phyloP scores from a whole-genome alignment of 2,888 invertebrate species.

The Napeogenes sylphis region DNA sequence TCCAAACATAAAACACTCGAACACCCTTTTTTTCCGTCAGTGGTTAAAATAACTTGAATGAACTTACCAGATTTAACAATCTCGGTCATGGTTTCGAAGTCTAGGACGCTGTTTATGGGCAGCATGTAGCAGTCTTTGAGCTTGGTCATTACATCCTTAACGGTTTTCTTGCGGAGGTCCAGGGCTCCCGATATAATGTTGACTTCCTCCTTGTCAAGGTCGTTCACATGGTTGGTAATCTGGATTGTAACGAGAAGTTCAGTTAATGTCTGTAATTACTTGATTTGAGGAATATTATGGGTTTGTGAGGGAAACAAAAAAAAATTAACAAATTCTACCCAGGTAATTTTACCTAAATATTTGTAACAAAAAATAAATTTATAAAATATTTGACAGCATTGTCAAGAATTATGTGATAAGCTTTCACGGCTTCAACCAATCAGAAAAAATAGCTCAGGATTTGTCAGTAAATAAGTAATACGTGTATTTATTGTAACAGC shows the following conservation, averaged over 20 bases:
- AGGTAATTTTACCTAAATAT: too few species aligned
- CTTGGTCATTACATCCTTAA: conserved; percentile 96
- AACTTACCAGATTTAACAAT: conserved; percentile 92
- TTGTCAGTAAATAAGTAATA: too few species aligned
- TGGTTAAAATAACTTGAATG: not conserved
- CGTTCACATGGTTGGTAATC: conserved; percentile 93
- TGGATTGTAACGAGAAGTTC: conserved; percentile 43
- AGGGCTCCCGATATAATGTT: conserved; percentile 98
- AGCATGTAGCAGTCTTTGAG: conserved; percentile 98
- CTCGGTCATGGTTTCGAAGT: conserved; percentile 97
- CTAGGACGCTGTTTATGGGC: conserved; percentile 90
- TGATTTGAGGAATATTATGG: not conserved
- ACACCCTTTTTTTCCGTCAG: too few species aligned
- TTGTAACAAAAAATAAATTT: too few species aligned
- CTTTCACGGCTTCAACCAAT: too few species aligned
- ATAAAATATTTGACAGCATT: too few species aligned
- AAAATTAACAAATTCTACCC: too few species aligned
- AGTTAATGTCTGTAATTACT: not conserved
- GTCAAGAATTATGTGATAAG: too few species aligned
- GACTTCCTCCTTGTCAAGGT: conserved; percentile 94
- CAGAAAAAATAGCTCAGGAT: too few species aligned
- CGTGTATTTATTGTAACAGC: too few species aligned
- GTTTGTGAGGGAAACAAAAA: too few species aligned
- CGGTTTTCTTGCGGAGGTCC: conserved; percentile 91
- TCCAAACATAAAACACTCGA: too few species aligned